A percentile compares a stretch with the other conserved stretches of the same genome.
These are phyloP conservation scores for Autographa pulchrina DNA, from an alignment of 2,888 invertebrate genomes.

Conservation along the genomic window DNA sequence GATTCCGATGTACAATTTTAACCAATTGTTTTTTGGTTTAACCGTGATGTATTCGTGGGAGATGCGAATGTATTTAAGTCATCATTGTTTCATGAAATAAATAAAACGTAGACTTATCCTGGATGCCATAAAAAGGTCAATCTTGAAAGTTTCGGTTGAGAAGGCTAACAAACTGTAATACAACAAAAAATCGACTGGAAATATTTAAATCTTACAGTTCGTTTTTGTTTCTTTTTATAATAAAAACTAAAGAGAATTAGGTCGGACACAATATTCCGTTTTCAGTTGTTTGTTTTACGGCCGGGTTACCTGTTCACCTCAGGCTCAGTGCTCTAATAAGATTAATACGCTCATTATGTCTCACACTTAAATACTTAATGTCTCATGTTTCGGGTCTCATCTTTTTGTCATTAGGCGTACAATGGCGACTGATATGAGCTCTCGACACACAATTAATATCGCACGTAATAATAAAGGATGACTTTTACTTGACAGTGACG, in stretches of 20 bases:
- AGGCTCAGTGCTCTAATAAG: constrained; percentile 15
- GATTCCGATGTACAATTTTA: no score
- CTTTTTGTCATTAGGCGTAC: constrained; percentile 69
- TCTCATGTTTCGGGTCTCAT: constrained; percentile 62
- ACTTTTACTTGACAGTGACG: constrained; percentile 68
- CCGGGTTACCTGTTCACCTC: constrained; percentile 16
- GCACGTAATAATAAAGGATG: constrained; percentile 76
- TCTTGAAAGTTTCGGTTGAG: no score
- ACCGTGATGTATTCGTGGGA: no score
- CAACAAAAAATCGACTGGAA: background rate
- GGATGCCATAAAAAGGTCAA: no score
- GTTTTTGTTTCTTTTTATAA: background rate
- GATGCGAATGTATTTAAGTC: no score
- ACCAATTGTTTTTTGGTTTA: no score
- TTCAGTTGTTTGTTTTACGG: background rate
- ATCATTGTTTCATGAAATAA: no score
- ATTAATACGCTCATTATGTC: constrained; percentile 41
- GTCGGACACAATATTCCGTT: background rate
- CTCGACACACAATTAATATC: constrained; percentile 76
- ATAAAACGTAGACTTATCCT: no score
- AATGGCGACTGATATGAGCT: constrained; percentile 67
- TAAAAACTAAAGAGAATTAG: background rate
- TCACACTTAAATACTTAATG: constrained; percentile 52
- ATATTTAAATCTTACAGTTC: background rate
- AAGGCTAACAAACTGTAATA: no score